Evolutionary conservation across 2,797 vertebrate genomes (phyloP).

Genomic region (Anableps anableps): DNA sequence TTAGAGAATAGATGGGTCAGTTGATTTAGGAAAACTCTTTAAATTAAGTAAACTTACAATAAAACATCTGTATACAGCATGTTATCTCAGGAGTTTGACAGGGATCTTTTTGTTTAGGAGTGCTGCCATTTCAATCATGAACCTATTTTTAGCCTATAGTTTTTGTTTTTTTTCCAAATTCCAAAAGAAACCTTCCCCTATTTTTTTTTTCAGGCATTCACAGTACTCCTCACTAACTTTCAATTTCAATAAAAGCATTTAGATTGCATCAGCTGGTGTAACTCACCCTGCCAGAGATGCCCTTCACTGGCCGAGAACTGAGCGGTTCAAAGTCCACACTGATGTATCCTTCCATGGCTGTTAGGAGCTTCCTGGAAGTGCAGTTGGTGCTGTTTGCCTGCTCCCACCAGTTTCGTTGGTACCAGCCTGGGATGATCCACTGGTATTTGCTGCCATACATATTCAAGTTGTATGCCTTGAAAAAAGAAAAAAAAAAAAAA

Average conservation of each 20-base stretch:
- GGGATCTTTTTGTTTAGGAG: not conserved
- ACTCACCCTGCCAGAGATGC: constrained; percentile 96
- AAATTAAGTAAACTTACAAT: not conserved
- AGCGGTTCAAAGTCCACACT: constrained; percentile 98
- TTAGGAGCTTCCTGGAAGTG: constrained; percentile 91
- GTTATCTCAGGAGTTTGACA: not conserved
- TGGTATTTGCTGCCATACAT: constrained; percentile 99
- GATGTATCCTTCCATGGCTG: constrained; percentile 98
- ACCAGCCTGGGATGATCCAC: constrained; percentile 99
- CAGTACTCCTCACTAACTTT: not conserved
- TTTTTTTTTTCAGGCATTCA: not conserved
- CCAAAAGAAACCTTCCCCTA: not conserved
- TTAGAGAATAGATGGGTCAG: not conserved
- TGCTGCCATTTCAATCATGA: not conserved
- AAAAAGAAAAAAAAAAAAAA: constrained; percentile 3
- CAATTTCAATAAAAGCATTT: not conserved
- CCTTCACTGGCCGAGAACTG: constrained; percentile 92
- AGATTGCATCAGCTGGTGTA: not conserved
- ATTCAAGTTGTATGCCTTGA: constrained; percentile 92
- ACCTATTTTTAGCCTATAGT: not conserved
- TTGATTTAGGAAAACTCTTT: not conserved
- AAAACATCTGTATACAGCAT: not conserved
- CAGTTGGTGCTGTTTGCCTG: constrained; percentile 93
- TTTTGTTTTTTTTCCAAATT: not conserved
- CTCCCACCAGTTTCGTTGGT: constrained; percentile 98